phyloP scores from a whole-genome alignment of 92 coral and sea anemone species.

The Montipora capitata region DNA sequence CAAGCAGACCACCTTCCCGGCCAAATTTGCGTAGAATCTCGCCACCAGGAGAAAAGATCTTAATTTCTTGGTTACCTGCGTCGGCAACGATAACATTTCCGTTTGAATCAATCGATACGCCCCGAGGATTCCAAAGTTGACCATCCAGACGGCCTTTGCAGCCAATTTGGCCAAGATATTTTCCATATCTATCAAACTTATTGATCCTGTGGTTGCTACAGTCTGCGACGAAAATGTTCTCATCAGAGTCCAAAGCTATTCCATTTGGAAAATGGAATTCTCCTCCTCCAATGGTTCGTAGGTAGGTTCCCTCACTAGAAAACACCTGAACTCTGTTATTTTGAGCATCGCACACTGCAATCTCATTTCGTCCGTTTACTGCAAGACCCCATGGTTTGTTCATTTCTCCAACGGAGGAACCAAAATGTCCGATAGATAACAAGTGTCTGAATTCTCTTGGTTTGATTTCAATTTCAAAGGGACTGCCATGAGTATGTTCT shows the following conservation, averaged over 20 bases:
- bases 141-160: slow-evolving; percentile 32
- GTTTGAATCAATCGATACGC: slow-evolving; percentile 39
- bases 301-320: slow-evolving; percentile 17
- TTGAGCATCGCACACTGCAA: slow-evolving; percentile 44
- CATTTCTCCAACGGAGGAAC: slow-evolving; percentile 19
- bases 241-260: slow-evolving; percentile 23
- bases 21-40: slow-evolving; percentile 39
- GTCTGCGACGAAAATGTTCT: slow-evolving; percentile 52
- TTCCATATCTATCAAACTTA: slow-evolving; percentile 31
- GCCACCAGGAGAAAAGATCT: slow-evolving; percentile 56
- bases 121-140: slow-evolving; percentile 56
- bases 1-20: neutral
- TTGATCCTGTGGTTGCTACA: slow-evolving; percentile 57
- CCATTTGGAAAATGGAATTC: slow-evolving; percentile 59
- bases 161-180: slow-evolving; percentile 39
- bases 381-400: slow-evolving; percentile 59
- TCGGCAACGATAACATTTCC: slow-evolving; percentile 60
- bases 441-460: slow-evolving; percentile 51
- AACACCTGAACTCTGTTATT: slow-evolving; percentile 59
- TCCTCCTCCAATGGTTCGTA: slow-evolving; percentile 52
- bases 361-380: slow-evolving; percentile 45
- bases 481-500: slow-evolving; percentile 49
- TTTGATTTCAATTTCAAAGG: slow-evolving; percentile 46
- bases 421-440: slow-evolving; percentile 36
- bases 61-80: slow-evolving; percentile 52